phyloP scores from a whole-genome alignment of 92 coral and sea anemone species.

The Epizoanthus rinbou region DNA sequence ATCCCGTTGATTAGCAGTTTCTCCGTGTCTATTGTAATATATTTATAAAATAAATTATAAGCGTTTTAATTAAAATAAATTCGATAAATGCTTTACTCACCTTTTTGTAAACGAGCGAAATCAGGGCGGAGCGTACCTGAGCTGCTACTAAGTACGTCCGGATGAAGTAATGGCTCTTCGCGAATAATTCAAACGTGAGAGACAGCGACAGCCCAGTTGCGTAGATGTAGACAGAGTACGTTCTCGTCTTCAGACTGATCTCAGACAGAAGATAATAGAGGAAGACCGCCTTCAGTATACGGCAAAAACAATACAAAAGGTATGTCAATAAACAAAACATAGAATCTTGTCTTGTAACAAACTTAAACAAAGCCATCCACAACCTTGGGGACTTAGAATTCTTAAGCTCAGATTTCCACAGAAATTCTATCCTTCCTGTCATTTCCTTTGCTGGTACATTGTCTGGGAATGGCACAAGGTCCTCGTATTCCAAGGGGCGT shows the following conservation, averaged over 20 bases:
- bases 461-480: not conserved
- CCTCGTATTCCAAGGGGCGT: not conserved
- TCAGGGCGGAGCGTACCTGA: conserved; percentile 1
- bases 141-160: conserved; percentile 1
- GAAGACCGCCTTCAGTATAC: not conserved
- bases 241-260: not conserved
- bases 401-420: not conserved
- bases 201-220: not conserved
- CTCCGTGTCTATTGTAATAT: too few species aligned
- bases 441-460: not conserved
- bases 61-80: too few species aligned
- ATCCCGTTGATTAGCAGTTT: too few species aligned
- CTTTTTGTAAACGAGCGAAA: conserved; percentile 8
- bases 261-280: not conserved
- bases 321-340: not conserved
- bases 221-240: not conserved
- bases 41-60: too few species aligned
- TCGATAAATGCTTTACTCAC: not conserved
- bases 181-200: not conserved
- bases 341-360: not conserved
- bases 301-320: not conserved
- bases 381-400: not conserved
- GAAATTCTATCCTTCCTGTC: not conserved
- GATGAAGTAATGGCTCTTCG: conserved; percentile 9
- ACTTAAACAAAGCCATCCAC: not conserved